Evolutionary conservation across 2,888 invertebrate genomes (phyloP).

Genomic region (Dione juno): DNA sequence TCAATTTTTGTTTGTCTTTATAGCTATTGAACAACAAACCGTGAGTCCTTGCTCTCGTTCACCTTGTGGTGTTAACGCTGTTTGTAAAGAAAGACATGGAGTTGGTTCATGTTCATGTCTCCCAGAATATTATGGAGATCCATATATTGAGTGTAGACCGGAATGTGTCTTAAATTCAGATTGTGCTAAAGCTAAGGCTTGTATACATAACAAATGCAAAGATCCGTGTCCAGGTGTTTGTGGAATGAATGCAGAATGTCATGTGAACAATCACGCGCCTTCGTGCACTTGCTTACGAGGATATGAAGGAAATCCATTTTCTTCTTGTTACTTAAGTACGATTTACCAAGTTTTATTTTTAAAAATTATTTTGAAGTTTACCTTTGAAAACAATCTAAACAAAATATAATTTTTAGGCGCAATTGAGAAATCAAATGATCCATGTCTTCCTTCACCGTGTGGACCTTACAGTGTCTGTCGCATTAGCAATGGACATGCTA

Average conservation of each 20-base stretch:
- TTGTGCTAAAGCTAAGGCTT: slow-evolving; percentile 89
- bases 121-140: slow-evolving; percentile 93
- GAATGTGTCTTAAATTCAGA: slow-evolving; percentile 95
- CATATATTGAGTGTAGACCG: slow-evolving; percentile 92
- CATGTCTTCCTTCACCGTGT: slow-evolving; percentile 87
- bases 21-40: slow-evolving; percentile 81
- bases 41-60: slow-evolving; percentile 89
- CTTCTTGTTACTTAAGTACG: slow-evolving; percentile 86
- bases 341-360: neutral
- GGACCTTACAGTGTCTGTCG: slow-evolving; percentile 92
- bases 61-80: slow-evolving; percentile 93
- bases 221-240: slow-evolving; percentile 93
- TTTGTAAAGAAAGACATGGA: slow-evolving; percentile 91
- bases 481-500: slow-evolving; percentile 87
- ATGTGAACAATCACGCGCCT: slow-evolving; percentile 92
- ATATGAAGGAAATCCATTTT: slow-evolving; percentile 90
- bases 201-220: slow-evolving; percentile 91
- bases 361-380: neutral
- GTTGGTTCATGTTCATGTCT: slow-evolving; percentile 92
- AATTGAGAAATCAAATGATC: slow-evolving; percentile 74
- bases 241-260: slow-evolving; percentile 92
- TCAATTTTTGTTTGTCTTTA: slow-evolving; percentile 47
- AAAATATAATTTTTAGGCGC: slow-evolving; percentile 58
- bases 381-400: neutral
- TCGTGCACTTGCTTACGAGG: slow-evolving; percentile 89